Evolutionary conservation across 2,113 vertebrate genomes (phyloP), one percentile per base, ranked within the genome.

Genomic region (Chloropsis cyanopogon): DNA sequence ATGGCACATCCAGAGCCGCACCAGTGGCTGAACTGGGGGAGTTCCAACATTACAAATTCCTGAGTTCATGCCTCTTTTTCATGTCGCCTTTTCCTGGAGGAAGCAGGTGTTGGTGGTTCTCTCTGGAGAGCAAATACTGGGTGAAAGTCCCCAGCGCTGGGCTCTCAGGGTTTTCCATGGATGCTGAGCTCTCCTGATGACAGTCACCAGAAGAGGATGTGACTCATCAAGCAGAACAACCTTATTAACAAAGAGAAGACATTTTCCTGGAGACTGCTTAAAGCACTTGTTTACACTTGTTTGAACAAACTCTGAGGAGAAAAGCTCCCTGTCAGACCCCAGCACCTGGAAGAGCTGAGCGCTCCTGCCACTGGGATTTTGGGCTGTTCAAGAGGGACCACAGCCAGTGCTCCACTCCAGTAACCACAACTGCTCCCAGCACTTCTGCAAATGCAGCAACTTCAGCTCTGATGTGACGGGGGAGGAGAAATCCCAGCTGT

Each of bases 221-320:
- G 92, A 94, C 52, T 90, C 92, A 95, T 57, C 24, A 8, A 20
- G 25, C 92, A 60, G 39, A 82, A 53, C 79, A 75, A 75, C 69
- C 82, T 84, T 20, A 65, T 47, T 52, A 84, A 78, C 64, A 42
- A 50, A 47, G 59, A 37, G 83, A 78, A 75, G 89, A 33, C 52
- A 31, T 72, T 82, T 84, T 68, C 84, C 88, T 76, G 82, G 28
- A 35, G 49, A 24, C 59, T 54, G 37, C 82, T 90, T 49, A 15
- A 61, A 94, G 76, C 50, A 37, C 77, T 84, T 78, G 26, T 72
- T 95, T 76, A 64, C 44, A 25, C 31, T 84, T n/a, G 31, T 82
- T 66, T 64, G 83, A 72, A 44, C 35, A 86, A 92, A 78, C 69
- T 28, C 7, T 29, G 9, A 56, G 44, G 29, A 61, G 65, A 71